Evolutionary conservation across 2,888 invertebrate genomes (phyloP).

Genomic region (Archaeoteleia sp.): DNA sequence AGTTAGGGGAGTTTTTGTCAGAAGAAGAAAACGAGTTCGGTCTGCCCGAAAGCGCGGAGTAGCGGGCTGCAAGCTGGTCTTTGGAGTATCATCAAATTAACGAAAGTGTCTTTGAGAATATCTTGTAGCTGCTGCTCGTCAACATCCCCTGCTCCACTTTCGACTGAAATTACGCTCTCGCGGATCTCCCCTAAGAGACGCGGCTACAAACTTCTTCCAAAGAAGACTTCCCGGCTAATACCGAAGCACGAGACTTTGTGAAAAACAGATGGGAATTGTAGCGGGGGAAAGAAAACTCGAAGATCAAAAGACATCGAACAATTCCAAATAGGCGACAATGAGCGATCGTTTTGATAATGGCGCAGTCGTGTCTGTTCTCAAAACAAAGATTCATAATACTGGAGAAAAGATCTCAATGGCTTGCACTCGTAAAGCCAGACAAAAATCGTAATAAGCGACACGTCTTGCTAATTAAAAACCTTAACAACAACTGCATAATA

Average conservation of each 20-base stretch:
- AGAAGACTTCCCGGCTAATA: constrained; percentile 47
- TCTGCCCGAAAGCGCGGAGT: constrained; percentile 64
- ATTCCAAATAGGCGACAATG: constrained; percentile 41
- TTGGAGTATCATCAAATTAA: constrained; percentile 75
- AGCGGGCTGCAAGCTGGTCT: constrained; percentile 71
- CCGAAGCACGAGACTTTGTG: constrained; percentile 40
- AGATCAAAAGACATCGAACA: constrained; percentile 50
- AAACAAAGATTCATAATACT: no score
- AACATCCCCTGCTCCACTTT: constrained; percentile 55
- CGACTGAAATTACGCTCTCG: constrained; percentile 68
- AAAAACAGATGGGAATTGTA: constrained; percentile 19
- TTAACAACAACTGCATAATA: no score
- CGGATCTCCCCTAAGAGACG: constrained; percentile 64
- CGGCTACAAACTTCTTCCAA: constrained; percentile 65
- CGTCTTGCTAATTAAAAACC: no score
- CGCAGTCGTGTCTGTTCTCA: constrained; percentile 25
- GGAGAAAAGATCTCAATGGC: constrained; percentile 3
- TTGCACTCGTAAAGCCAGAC: constrained; percentile 2
- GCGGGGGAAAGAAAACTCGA: constrained; percentile 18
- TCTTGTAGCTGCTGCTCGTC: constrained; percentile 67
- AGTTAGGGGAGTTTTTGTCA: constrained; percentile 28
- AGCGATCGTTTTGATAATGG: constrained; percentile 40
- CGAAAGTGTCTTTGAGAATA: constrained; percentile 72
- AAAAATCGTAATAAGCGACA: no score
- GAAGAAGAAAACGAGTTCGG: constrained; percentile 55